Base-by-base conservation (phyloP, 2,797 vertebrate genomes). In the Spinus pinus region DNA sequence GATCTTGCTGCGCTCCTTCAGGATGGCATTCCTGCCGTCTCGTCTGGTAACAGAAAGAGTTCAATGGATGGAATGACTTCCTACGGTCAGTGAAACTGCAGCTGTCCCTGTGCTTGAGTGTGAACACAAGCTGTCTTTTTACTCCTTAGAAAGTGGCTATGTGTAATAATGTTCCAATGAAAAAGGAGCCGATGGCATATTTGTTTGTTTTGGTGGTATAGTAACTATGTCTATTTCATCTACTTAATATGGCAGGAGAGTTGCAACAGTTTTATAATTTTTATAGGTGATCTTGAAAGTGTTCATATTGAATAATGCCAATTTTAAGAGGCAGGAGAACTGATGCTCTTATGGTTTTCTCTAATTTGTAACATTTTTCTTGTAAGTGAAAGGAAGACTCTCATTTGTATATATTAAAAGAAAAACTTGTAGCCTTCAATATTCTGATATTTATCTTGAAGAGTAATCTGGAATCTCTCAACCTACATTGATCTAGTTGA, bases 1-100 rank as follows among this genome's bases (percentile, higher is more conserved):
- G 99, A 99, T 96, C 98, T 99, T 93, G 99, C 99, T 71, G 97
- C 70, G 0, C 97, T 99, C 92, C 98, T 99, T 27, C 98, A 98
- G 17, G 94, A 93, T 1, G 98, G 97, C 62, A 96, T 99, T 81
- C 99, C 99, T 14, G 64, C 91, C 3, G 12, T 97, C 44, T 98
- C 97, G 4, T 96, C 97, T 11, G 96, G 96, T n/a, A 97, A 94
- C 47, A 83, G 97, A 15, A 99, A 97, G 86, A 98, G 96, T 94
- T 97, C 97, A 49, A 88, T 94, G 37, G 98, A 98, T 86, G 98
- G 98, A 84, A 97, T 97, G 87, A 98, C 98, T 84, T 95, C 98
- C 23, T 96, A 97, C 1, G 99, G 99, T 99, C 96, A 98, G 98
- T 97, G 83, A 80, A 73, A 49, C 65, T 70, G 19, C 57, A 50